Evolutionary conservation across 2,888 invertebrate species (phyloP), one percentile per base, ranked within the genome.

Genomic region (Acanthoscelides obtectus): DNA sequence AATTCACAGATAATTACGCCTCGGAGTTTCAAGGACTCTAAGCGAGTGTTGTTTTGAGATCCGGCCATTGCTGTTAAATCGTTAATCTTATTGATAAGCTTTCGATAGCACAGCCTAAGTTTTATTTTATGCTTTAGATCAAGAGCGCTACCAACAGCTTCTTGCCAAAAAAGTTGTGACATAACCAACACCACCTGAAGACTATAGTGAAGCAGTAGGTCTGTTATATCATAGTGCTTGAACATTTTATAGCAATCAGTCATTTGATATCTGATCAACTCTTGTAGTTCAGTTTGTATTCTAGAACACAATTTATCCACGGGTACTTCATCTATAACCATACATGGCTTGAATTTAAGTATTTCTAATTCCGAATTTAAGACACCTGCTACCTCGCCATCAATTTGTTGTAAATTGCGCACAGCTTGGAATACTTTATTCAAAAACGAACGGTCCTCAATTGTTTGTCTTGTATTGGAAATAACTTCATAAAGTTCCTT

Each of bases 391-490:
- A 94, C 93, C 83, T 92, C 90, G 74, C 90, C 86, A 63, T 90
- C 88, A 20, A 86, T 92, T 81, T 94, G 92, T 71, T 88, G 87
- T 21, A 95, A 86, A 80, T 89, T 89, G 70, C 90, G 89, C 72
- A 95, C 93, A 69, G 93, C 94, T 84, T 93, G 93, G 84, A 95
- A 95, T 83, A 94, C 93, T 86, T 94, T 95, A 81, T 91, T 92
- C 71, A 95, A 86, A 87, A 94, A 93, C 5, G 93, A 93, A 83
- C 94, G 93, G 2, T 94, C 93, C 78, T 92, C 88, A n/a, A 90
- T 83, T 0, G 93, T 93, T 80, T 94, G 92, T 86, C 93, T 93
- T 8, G 67, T 67, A 20, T 94, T 93, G 0, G 94, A 94, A 73
- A 96, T 87, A 79, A 96, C 93, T 84, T 94, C 93, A 76, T 96